Base-by-base conservation (phyloP, 1,140 invertebrate species). In the Eupristina koningsbergeri region DNA sequence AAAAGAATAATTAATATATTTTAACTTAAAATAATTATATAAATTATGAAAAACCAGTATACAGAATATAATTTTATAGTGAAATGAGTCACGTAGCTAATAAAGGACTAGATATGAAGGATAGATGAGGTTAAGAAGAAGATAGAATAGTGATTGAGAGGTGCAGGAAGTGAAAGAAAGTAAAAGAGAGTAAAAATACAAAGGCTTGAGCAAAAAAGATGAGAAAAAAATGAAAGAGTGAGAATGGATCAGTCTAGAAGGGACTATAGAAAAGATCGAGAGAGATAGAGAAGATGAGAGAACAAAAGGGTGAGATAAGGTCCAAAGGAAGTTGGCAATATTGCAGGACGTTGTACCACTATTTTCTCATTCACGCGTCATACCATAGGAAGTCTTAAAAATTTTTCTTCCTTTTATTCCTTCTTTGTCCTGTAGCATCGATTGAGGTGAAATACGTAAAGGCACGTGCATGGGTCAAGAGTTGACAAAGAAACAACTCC, bases 311-410 rank as follows among this genome's bases (percentile, higher is more conserved):
- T 74, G 81, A 79, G 85, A 75, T 82, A 75, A 82, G 80, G 83
- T 78, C 64, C 47, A 80, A 71, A 86, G 86, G 86, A 87, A 86
- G 86, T 87, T 87, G 85, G 86, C 83, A 87, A 87, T 87, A 87
- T 86, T 81, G 76, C 77, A 85, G 79, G 75, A 78, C 31, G 63
- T 58, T 84, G 73, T 69, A 77, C 81, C 80, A 83, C 84, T 85
- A 86, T 87, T 87, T 87, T 86, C 83, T 78, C 80, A 78, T 84
- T 83, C 83, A 64, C 75, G 58, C 84, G 84, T 81, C 81, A 84
- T 85, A 86, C 75, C 69, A 80, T 86, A 85, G 84, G 84, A 83
- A 85, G 83, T 86, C 85, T 87, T 84, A 73, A 85, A 85, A n/a
- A 64, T 77, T 82, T 45, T 75, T 80, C 61, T 76, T 47, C n/a